Evolutionary conservation across 2,888 invertebrate genomes (phyloP), one percentile per base, ranked within the genome.

Genomic region (Aethes cnicana): DNA sequence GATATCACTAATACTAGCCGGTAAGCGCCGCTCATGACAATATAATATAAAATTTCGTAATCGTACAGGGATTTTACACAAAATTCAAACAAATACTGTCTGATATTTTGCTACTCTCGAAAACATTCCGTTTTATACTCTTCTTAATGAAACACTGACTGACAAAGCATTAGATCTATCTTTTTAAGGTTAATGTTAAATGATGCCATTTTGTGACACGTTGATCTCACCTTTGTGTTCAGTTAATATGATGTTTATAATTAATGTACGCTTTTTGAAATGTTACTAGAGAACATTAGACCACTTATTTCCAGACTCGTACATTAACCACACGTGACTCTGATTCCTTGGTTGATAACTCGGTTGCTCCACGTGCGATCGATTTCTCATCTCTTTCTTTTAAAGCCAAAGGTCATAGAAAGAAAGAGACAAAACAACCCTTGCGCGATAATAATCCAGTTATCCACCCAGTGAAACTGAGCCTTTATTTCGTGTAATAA

Each of bases 1-100:
- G 92, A 59, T 90, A 90, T 64, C 79, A 84, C 55, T 82, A 66
- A 72, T 57, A 17, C 32, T 46, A 52, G 44, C 41, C 69, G 70
- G 62, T 66, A 71, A 68, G 70, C 71, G 60, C 61, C 55, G 61
- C 59, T 47, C 63, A 59, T 66, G 72, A 76, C 72, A 72, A 70
- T 76, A 75, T 69, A 63, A 56, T 55, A 60, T 60, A 59, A 63
- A 63, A 56, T 52, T 52, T 39, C 14, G 32, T 26, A 54, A 54
- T 11, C 43, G 14, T 54, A 59, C 57, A 59, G 54, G 57, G 57
- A 58, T 47, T 55, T 42, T 37, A 39, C 33, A 30, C 12, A 44
- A 50, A 41, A n/a, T n/a, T n/a, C n/a, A n/a, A n/a, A 48, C 17
- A 23, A 16, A 42, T 35, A 26, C 12, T 37, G 43, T 37, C 33